These are phyloP conservation scores for Lasioglossum marginatum DNA, from an alignment of 2,888 invertebrate species.

Conservation along the genomic window DNA sequence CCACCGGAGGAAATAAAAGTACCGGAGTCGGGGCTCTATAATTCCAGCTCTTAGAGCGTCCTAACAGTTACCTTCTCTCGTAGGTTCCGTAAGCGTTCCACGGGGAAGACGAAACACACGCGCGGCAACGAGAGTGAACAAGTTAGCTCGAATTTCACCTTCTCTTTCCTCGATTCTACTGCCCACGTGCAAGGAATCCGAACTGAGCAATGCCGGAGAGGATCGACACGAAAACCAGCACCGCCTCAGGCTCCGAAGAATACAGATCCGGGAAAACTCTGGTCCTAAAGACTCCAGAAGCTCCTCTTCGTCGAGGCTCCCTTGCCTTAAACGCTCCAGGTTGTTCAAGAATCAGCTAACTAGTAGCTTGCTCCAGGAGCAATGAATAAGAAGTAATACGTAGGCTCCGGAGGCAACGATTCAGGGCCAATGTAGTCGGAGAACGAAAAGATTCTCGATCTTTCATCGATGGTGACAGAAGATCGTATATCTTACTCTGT, in stretches of 20 bases:
- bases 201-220: not conserved
- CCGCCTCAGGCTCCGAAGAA: not conserved
- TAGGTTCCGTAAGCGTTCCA: not conserved
- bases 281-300: not conserved
- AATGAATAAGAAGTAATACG: not conserved
- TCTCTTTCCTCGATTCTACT: constrained; percentile 72
- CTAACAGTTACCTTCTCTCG: constrained; percentile 5
- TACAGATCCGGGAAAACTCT: not conserved
- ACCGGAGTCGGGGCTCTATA: not conserved
- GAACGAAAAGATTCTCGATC: not conserved
- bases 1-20: constrained; percentile 1
- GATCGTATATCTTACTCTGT: constrained; percentile 1
- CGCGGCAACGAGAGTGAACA: constrained; percentile 54
- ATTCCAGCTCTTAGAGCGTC: not conserved
- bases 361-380: not conserved
- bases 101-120: constrained; percentile 11
- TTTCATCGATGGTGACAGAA: constrained; percentile 4
- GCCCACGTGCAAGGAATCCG: constrained; percentile 41
- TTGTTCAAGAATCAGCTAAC: no score
- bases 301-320: not conserved
- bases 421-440: not conserved
- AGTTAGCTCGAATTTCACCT: constrained; percentile 72
- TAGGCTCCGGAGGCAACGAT: not conserved
- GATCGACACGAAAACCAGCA: not conserved
- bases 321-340: not conserved